phyloP scores from a whole-genome alignment of 2,113 vertebrate genomes.

The Halichoeres trimaculatus region DNA sequence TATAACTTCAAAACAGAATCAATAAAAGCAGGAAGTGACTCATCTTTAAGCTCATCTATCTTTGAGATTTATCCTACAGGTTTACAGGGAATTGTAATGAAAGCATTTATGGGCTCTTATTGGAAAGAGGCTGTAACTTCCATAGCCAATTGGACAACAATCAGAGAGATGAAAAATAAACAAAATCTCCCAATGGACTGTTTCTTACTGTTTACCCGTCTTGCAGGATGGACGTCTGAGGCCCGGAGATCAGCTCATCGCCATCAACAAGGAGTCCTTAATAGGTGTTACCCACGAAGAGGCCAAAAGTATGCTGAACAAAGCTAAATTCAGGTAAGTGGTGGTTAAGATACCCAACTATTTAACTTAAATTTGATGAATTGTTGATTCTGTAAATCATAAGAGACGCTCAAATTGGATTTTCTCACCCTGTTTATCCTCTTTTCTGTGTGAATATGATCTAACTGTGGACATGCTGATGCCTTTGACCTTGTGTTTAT shows the following conservation, averaged over 20 bases:
- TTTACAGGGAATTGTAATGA: too few relatives aligned
- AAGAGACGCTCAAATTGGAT: neutral
- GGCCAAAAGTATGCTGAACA: slow-evolving; percentile 88
- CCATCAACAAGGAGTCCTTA: slow-evolving; percentile 91
- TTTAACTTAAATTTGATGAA: neutral
- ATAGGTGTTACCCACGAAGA: slow-evolving; percentile 91
- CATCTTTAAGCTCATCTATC: too few relatives aligned
- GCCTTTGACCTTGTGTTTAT: neutral
- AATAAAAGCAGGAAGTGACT: too few relatives aligned
- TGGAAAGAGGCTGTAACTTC: too few relatives aligned
- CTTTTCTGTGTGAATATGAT: neutral
- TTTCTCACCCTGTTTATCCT: neutral
- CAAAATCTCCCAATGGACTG: too few relatives aligned
- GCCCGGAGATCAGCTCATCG: slow-evolving; percentile 90
- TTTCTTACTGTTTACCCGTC: slow-evolving; percentile 2
- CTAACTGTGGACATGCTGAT: neutral
- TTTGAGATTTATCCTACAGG: too few relatives aligned
- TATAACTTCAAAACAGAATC: too few relatives aligned
- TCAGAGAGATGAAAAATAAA: too few relatives aligned
- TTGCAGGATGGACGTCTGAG: slow-evolving; percentile 89
- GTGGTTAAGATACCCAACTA: neutral
- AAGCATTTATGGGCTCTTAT: too few relatives aligned
- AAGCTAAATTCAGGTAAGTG: slow-evolving; percentile 86
- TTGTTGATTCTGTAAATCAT: neutral
- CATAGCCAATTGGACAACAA: too few relatives aligned